Conservation (phyloP, 2,888 invertebrate genomes). For the Dermolepida albohirtum region DNA sequence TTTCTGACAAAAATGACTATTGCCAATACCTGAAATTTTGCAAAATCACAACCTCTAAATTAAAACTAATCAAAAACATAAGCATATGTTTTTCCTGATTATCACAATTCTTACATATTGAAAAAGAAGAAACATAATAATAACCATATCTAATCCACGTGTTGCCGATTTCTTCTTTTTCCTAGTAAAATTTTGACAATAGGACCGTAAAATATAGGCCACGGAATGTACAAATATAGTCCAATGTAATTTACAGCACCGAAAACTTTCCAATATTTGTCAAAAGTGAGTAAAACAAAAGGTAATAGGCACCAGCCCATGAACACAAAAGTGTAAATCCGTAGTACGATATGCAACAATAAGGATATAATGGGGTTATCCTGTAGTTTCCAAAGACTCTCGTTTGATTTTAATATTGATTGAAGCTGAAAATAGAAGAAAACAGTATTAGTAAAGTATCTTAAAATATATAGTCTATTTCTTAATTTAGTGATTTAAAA, state of each 20-base stretch:
- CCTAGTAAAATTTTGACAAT: constrained; percentile 48
- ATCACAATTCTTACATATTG: constrained; percentile 17
- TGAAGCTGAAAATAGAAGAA: constrained; percentile 65
- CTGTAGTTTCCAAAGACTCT: constrained; percentile 64
- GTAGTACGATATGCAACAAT: constrained; percentile 71
- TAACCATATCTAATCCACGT: constrained; percentile 21
- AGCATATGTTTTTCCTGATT: neutral
- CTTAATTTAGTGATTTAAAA: no score
- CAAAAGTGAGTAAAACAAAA: constrained; percentile 77
- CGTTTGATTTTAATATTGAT: constrained; percentile 68
- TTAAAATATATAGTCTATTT: no score
- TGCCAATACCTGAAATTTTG: no score
- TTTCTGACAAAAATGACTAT: no score
- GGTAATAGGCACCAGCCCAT: constrained; percentile 87
- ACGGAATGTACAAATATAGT: constrained; percentile 74
- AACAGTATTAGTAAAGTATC: no score
- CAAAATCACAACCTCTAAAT: no score
- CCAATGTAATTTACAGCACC: constrained; percentile 76
- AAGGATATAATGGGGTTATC: constrained; percentile 57
- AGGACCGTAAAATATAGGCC: constrained; percentile 72
- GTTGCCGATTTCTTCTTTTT: constrained; percentile 12
- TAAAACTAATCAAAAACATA: no score
- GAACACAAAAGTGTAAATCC: constrained; percentile 80
- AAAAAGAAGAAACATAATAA: neutral
- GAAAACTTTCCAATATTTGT: constrained; percentile 76